Evolutionary conservation across 2,888 invertebrate genomes (phyloP).

Genomic region (Bembecia ichneumoniformis): DNA sequence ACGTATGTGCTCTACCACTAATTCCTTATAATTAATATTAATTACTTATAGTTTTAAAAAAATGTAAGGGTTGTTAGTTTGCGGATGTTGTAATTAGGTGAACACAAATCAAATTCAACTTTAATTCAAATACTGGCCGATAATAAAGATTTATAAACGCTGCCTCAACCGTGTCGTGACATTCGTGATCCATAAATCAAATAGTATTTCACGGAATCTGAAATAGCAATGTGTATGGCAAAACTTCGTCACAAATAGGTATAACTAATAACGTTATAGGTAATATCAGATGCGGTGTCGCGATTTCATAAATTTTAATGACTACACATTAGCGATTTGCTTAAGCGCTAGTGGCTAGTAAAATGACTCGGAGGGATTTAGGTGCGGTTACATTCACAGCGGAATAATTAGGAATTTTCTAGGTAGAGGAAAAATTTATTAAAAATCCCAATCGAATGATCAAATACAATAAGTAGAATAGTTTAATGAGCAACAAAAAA

Average conservation of each 20-base stretch:
- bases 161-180: neutral
- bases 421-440: too few species aligned
- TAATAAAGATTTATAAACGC: too few species aligned
- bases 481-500: too few species aligned
- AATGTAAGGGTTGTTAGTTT: too few species aligned
- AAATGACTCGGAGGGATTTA: constrained; percentile 6
- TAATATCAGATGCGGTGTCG: constrained; percentile 2
- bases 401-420: neutral
- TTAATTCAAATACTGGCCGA: too few species aligned
- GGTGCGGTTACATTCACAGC: neutral
- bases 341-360: constrained; percentile 11
- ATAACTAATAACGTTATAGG: neutral
- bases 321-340: constrained; percentile 16
- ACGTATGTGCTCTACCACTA: too few species aligned
- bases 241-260: neutral
- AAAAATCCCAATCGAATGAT: too few species aligned
- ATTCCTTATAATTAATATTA: too few species aligned
- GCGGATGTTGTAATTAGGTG: too few species aligned
- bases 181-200: neutral
- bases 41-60: too few species aligned
- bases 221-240: neutral
- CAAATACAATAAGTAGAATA: too few species aligned
- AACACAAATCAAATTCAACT: too few species aligned
- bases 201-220: neutral
- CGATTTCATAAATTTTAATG: constrained; percentile 19